Base-by-base conservation (phyloP, 2,113 vertebrate genomes). In the Pipa parva region DNA sequence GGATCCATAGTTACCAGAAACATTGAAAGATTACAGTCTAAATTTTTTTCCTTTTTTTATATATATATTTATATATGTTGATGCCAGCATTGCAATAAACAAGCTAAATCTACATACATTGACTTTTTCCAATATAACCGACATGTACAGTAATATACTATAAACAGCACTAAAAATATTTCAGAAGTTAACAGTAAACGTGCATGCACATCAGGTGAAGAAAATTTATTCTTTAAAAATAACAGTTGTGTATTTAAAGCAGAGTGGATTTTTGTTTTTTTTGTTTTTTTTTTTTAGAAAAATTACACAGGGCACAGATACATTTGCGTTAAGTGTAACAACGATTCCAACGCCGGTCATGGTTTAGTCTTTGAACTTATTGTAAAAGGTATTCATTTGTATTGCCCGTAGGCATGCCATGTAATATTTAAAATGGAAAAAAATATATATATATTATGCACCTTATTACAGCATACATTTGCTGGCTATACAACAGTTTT, bases 131-230 rank as follows among this genome's bases (percentile, higher is more conserved):
- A 80, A 81, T 86, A 85, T 86, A 85, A 88, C 81, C 79, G 92
- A 93, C 87, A 88, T 88, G 81, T 92, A 94, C 92, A 90, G 83
- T 82, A 84, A 85, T 81, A 85, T 81, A 88, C 86, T 90, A 89
- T 85, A 83, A 91, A 92, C 86, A 85, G 92, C 91, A 93, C 90
- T 84, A 83, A 91, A 91, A 89, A 86, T 89, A 83, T 85, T 83
- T 82, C 82, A 89, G 88, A 91, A 81, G 78, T 89, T 87, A 93
- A n/a, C 88, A 81, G 90, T 87, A 89, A 92, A 87, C 90, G 87
- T 88, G 93, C 93, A 96, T 95, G 95, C 94, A 97, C 86, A 74
- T 85, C 85, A 91, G 92, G 95, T 91, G 92, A 94, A 88, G 87
- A 84, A 84, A 87, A 86, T 80, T 84, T 71, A 86, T 80, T 84